phyloP scores from a whole-genome alignment of 2,113 vertebrate species.

The Marmota monax region DNA sequence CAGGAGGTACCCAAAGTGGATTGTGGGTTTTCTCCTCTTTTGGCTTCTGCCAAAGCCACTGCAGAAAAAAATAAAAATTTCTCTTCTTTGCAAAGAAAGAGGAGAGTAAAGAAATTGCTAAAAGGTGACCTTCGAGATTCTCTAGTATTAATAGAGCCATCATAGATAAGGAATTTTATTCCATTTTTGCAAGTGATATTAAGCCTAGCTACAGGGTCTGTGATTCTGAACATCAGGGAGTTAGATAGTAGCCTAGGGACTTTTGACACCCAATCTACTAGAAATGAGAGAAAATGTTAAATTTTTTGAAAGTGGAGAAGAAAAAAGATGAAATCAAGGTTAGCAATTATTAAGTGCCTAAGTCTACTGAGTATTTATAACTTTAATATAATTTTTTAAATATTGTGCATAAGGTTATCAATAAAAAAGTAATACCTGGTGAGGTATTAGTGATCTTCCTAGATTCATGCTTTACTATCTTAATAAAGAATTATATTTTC shows the following conservation, averaged over 20 bases:
- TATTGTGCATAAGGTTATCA: conserved; percentile 33
- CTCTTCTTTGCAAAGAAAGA: conserved; percentile 19
- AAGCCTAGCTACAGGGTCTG: conserved; percentile 22
- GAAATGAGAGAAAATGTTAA: conserved; percentile 51
- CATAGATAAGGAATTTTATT: conserved; percentile 49
- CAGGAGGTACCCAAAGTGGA: background rate
- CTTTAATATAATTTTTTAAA: conserved; percentile 44
- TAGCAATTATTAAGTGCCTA: conserved; percentile 27
- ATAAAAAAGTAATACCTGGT: background rate
- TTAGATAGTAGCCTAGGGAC: conserved; percentile 25
- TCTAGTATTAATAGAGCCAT: conserved; percentile 44
- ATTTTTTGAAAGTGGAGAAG: conserved; percentile 38
- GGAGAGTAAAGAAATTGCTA: conserved; percentile 14
- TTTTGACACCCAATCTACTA: conserved; percentile 23
- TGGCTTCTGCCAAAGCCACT: background rate
- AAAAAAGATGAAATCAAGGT: conserved; percentile 7
- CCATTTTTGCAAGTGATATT: conserved; percentile 21
- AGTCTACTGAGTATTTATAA: background rate
- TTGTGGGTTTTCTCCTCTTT: background rate
- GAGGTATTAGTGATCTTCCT: background rate
- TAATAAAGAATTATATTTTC: conserved; percentile 11
- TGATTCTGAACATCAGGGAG: conserved; percentile 14
- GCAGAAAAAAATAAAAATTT: conserved; percentile 6
- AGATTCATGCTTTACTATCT: conserved; percentile 4
- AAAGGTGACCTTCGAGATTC: conserved; percentile 1